Conservation (phyloP, 2,888 invertebrate species). For the Dryococelus australis region DNA sequence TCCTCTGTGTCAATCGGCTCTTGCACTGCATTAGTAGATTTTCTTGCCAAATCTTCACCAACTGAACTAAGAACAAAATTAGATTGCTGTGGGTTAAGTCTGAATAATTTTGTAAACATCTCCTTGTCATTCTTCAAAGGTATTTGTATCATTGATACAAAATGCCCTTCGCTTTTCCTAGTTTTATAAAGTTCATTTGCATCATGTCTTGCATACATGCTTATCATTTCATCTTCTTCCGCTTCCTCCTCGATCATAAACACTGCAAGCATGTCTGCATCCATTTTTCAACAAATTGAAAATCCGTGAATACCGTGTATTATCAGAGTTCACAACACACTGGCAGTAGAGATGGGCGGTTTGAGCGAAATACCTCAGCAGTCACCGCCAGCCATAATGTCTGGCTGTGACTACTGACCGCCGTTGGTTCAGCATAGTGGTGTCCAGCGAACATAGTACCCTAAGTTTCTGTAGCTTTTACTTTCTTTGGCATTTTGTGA, state of each 20-base stretch:
- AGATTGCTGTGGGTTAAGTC: background rate
- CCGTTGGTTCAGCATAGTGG: too few relatives aligned
- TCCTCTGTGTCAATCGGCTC: background rate
- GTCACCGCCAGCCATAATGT: too few relatives aligned
- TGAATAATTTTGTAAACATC: background rate
- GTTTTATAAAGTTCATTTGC: background rate
- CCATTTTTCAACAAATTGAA: background rate
- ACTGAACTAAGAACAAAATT: background rate
- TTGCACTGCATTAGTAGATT: background rate
- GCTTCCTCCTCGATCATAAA: background rate
- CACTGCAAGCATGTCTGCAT: background rate
- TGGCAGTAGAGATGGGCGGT: background rate
- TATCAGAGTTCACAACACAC: too few relatives aligned
- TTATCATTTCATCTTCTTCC: background rate
- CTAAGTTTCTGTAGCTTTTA: too few relatives aligned
- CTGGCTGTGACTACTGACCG: background rate
- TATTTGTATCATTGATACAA: background rate
- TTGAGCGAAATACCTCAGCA: constrained; percentile 1
- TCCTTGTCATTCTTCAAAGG: background rate
- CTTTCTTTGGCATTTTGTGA: too few relatives aligned
- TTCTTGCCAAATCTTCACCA: background rate
- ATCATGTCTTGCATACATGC: background rate
- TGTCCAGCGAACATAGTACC: too few relatives aligned
- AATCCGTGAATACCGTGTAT: background rate
- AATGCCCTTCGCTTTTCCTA: background rate